Conservation (phyloP, 2,113 vertebrate genomes). For the Rhizomys pruinosus region DNA sequence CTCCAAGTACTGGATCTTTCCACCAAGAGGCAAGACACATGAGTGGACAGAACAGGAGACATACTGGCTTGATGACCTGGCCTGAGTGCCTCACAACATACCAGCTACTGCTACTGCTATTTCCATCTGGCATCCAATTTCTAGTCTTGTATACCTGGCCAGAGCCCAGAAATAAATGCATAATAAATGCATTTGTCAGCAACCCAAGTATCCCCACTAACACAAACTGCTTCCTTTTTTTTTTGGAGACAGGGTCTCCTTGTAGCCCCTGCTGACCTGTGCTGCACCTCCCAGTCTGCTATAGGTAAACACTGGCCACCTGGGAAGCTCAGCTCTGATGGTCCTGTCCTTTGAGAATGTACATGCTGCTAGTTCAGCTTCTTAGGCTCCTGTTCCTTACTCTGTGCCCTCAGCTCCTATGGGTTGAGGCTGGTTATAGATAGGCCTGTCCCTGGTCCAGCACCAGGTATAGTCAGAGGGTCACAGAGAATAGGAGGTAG, state of each 20-base stretch:
- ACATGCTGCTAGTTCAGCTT: neutral
- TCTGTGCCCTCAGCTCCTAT: neutral
- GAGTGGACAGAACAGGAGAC: neutral
- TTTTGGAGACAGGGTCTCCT: no score
- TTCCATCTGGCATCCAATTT: neutral
- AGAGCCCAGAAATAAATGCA: constrained; percentile 79
- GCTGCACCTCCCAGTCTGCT: neutral
- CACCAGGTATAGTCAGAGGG: neutral
- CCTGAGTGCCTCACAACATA: neutral
- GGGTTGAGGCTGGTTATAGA: neutral
- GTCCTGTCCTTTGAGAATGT: neutral
- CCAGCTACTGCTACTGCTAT: neutral
- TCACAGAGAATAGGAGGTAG: neutral
- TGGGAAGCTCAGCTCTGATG: neutral
- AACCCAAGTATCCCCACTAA: constrained; percentile 74
- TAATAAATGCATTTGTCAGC: no score
- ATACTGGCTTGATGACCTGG: neutral
- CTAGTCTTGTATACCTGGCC: neutral
- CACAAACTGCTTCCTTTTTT: constrained; percentile 68
- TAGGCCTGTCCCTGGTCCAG: neutral
- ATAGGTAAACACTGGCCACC: neutral
- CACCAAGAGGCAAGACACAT: neutral
- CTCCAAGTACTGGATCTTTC: neutral
- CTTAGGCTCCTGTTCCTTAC: neutral
- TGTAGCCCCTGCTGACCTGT: neutral